Evolutionary conservation across 2,113 vertebrate species (phyloP).

Genomic region (Tamias sibiricus): DNA sequence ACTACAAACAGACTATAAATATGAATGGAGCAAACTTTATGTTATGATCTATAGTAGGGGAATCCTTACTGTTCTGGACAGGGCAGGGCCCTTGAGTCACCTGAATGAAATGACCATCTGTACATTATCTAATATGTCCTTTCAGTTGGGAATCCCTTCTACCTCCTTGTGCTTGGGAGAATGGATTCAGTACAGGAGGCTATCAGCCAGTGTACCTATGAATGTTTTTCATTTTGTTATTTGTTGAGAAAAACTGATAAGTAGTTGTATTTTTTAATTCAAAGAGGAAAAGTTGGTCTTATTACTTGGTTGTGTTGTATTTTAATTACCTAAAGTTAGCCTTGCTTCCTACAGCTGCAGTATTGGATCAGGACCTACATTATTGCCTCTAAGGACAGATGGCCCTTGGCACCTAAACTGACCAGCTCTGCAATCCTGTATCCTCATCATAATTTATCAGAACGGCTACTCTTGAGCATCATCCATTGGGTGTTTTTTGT

Average conservation of each 20-base stretch:
- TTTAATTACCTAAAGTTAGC: not conserved
- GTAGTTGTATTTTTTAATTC: not conserved
- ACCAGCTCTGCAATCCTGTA: not conserved
- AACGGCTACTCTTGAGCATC: not conserved
- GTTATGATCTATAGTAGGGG: not conserved
- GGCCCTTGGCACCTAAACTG: not conserved
- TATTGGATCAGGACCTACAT: not conserved
- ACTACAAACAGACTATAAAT: constrained; percentile 17
- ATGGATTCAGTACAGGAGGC: not conserved
- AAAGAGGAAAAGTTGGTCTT: not conserved
- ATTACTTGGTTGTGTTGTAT: not conserved
- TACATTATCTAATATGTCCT: not conserved
- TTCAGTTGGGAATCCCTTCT: not conserved
- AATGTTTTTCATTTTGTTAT: not conserved
- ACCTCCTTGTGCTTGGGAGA: not conserved
- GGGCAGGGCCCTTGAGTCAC: not conserved
- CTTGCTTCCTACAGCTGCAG: not conserved
- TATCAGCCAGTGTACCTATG: not conserved
- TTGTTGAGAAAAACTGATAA: constrained; percentile 41
- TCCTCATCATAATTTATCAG: not conserved
- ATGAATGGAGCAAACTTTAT: not conserved
- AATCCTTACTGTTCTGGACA: not conserved
- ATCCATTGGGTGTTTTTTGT: not conserved
- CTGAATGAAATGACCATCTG: not conserved
- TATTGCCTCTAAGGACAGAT: not conserved